Evolutionary conservation across 2,113 vertebrate genomes (phyloP), one percentile per base, ranked within the genome.

Genomic region (Hippocampus abdominalis): DNA sequence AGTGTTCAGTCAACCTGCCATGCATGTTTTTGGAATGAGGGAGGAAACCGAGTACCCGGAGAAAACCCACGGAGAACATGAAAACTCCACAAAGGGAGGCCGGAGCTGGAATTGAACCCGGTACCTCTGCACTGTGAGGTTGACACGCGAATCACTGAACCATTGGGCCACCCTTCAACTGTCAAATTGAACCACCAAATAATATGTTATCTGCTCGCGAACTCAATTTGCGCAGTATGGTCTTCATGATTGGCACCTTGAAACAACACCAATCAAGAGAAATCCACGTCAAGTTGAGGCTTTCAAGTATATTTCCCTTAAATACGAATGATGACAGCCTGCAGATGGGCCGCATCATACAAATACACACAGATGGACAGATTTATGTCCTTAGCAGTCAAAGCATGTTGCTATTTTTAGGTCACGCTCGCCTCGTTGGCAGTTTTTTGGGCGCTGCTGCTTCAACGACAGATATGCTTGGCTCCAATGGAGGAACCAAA

Each of bases 341-440:
- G 68, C 32, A 46, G 29, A 73, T 56, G 44, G 62, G 64, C 39
- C n/a, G 1, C 67, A 53, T 71, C 57, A 71, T 64, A 71, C 40
- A 57, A 70, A 80, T 64, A 76, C 67, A 80, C 78, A 81, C 79
- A 81, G 84, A 87, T 84, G 84, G 85, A 77, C 46, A 23, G 27
- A 73, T 66, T 64, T 60, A 62, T 78, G 51, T 60, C 68, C 57
- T 72, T 36, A 56, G 73, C 74, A 8, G 59, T 82, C 61, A 72
- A 77, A 68, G 66, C 42, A 56, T 77, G 71, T 76, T 76, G 73
- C 70, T 81, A 69, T 76, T 82, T 82, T 79, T 76, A 75, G 72
- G 68, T 74, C 46, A 56, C 63, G 64, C 56, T 73, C 68, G 77
- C 69, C 65, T 70, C 60, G 48, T 77, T 81, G 84, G 81, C 84